Percentiles rank a stretch among this genome's conserved stretches.
Conservation (phyloP, 2,113 vertebrate genomes). For the Cranoglanis bouderius region DNA sequence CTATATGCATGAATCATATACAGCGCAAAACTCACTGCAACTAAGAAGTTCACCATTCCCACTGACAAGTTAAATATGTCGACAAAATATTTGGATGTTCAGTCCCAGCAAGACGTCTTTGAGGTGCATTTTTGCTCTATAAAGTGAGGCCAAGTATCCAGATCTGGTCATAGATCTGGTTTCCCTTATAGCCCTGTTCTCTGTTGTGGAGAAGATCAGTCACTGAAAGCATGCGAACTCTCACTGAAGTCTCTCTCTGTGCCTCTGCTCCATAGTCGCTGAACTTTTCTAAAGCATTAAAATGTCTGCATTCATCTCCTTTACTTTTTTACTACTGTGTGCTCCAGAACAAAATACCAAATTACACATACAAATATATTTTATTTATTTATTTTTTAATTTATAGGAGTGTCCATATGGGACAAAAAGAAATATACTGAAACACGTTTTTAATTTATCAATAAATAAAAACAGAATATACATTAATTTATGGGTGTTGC, state of each 20-base stretch:
- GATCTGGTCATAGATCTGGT: constrained; percentile 5
- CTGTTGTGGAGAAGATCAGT: constrained; percentile 10
- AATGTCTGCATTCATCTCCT: background rate
- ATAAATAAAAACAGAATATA: background rate
- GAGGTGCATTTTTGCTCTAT: constrained; percentile 21
- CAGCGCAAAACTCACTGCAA: background rate
- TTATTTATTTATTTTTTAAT: no score
- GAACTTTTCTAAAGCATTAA: background rate
- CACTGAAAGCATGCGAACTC: background rate
- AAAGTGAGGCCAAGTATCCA: background rate
- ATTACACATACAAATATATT: background rate
- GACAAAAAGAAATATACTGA: background rate
- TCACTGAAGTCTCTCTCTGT: background rate
- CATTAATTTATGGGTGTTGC: background rate
- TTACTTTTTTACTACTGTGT: background rate
- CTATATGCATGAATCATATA: background rate
- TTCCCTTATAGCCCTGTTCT: background rate
- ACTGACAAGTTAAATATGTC: constrained; percentile 15
- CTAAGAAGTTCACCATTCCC: background rate
- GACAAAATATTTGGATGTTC: background rate
- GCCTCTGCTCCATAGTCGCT: background rate
- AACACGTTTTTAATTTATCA: background rate
- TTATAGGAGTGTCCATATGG: background rate
- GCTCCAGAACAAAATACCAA: background rate
- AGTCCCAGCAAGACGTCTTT: background rate